phyloP scores from a whole-genome alignment of 2,888 invertebrate species.

The Heliothis peltigera region DNA sequence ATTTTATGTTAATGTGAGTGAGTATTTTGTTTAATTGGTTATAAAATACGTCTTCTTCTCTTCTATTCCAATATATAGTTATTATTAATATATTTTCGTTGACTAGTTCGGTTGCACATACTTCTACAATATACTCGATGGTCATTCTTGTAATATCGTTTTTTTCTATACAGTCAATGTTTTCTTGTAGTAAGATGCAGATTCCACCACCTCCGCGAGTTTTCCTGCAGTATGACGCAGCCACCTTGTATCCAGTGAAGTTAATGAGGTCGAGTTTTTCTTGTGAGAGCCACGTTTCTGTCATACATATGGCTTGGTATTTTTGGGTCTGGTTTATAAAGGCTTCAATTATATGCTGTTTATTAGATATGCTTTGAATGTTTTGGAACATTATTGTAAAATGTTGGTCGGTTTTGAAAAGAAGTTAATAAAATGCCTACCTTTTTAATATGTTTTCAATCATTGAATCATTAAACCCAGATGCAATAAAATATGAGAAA shows the following conservation, averaged over 20 bases:
- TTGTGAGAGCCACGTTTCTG: not conserved
- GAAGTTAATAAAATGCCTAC: no score
- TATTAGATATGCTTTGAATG: constrained; percentile 6
- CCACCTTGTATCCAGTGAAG: not conserved
- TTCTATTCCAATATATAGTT: constrained; percentile 15
- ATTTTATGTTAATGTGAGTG: constrained; percentile 2
- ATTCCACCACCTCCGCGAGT: not conserved
- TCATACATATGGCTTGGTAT: constrained; percentile 1
- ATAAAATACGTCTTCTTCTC: constrained; percentile 6
- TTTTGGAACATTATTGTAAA: constrained; percentile 18
- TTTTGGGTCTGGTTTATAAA: not conserved
- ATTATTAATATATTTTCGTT: constrained; percentile 1
- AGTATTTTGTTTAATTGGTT: constrained; percentile 7
- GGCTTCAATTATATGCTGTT: not conserved
- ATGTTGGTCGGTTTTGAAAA: no score
- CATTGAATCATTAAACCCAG: no score
- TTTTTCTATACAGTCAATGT: not conserved
- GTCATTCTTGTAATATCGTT: not conserved
- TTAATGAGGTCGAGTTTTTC: not conserved
- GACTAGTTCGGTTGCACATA: not conserved
- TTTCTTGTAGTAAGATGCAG: not conserved
- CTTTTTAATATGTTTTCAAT: no score
- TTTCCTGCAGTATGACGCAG: not conserved
- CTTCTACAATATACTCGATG: not conserved
- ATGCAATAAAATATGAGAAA: no score